phyloP scores from a whole-genome alignment of 2,888 invertebrate genomes.

The Mimumesa dahlbomi region DNA sequence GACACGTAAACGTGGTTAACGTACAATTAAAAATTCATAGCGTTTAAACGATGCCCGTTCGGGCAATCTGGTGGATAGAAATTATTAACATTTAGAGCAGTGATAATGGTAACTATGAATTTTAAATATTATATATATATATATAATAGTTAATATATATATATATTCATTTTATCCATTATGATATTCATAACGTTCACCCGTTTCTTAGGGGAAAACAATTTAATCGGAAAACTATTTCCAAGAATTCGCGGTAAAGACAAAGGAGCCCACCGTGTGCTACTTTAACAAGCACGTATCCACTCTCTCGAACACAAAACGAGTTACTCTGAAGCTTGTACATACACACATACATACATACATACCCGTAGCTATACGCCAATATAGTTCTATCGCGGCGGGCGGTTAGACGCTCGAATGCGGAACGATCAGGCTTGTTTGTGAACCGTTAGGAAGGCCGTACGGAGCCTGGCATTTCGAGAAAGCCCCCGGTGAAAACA shows the following conservation, averaged over 20 bases:
- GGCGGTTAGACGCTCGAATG: constrained; percentile 11
- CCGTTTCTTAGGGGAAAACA: background rate
- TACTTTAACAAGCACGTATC: background rate
- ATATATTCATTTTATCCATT: no score
- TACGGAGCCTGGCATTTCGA: constrained; percentile 53
- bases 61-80: no score
- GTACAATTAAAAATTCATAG: background rate
- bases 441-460: constrained; percentile 47
- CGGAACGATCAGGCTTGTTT: constrained; percentile 53
- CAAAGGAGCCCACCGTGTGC: background rate
- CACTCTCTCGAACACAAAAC: constrained; percentile 21
- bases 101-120: no score
- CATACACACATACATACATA: no score
- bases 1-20: background rate
- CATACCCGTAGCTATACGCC: constrained; percentile 11
- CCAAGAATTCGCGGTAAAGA: constrained; percentile 21
- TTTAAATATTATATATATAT: no score
- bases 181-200: no score
- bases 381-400: constrained; percentile 11
- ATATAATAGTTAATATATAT: no score
- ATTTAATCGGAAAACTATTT: constrained; percentile 3
- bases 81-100: no score
- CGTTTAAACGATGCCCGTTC: no score
- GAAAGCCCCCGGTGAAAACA: constrained; percentile 66
- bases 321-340: no score